Evolutionary conservation across 2,888 invertebrate species (phyloP).

Genomic region (Theretra japonica): DNA sequence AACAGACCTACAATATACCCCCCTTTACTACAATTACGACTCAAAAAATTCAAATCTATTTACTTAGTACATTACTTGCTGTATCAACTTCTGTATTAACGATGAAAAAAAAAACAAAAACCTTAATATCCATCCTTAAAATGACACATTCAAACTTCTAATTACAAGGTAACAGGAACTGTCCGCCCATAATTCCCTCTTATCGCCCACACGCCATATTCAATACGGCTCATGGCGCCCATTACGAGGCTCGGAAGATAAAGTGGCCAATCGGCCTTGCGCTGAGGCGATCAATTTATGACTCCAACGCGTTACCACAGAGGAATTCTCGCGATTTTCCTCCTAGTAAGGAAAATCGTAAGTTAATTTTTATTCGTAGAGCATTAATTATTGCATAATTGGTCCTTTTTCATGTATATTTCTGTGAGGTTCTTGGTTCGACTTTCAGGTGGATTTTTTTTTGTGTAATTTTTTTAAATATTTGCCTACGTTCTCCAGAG

Average conservation of each 20-base stretch:
- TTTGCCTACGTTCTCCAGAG: too few relatives aligned
- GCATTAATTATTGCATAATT: too few relatives aligned
- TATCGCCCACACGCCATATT: slow-evolving; percentile 40
- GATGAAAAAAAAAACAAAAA: too few relatives aligned
- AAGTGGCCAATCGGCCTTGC: slow-evolving; percentile 48
- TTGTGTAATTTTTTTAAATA: too few relatives aligned
- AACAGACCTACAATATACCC: too few relatives aligned
- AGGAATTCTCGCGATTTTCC: slow-evolving; percentile 8
- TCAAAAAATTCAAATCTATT: too few relatives aligned
- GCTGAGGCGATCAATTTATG: slow-evolving; percentile 40
- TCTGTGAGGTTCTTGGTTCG: too few relatives aligned
- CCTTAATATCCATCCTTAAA: not conserved
- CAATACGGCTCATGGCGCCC: slow-evolving; percentile 44
- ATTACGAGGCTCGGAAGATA: slow-evolving; percentile 49
- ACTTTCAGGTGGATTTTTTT: too few relatives aligned
- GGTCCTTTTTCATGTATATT: too few relatives aligned
- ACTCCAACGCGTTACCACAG: slow-evolving; percentile 26
- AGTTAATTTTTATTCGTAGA: not conserved
- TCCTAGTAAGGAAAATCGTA: not conserved
- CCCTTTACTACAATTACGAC: too few relatives aligned
- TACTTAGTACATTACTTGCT: too few relatives aligned
- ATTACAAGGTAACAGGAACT: slow-evolving; percentile 8
- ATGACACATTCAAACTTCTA: not conserved
- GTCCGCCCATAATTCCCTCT: slow-evolving; percentile 14
- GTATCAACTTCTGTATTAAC: too few relatives aligned